Conservation (phyloP, 1,140 invertebrate genomes). For the Periplaneta americana region DNA sequence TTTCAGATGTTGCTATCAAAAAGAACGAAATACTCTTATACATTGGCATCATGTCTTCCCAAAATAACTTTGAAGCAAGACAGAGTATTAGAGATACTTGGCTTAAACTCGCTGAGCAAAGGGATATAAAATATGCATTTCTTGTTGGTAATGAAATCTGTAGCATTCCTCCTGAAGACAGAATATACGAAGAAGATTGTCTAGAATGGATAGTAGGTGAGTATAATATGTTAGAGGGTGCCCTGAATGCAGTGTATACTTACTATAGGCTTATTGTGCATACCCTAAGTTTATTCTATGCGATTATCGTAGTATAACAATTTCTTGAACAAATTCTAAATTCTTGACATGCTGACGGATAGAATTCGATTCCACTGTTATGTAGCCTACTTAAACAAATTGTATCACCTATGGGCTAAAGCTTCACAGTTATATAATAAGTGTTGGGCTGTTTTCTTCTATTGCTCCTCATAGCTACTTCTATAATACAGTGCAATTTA, state of each 20-base stretch:
- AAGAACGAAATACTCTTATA: not conserved
- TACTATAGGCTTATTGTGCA: not conserved
- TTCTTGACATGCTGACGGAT: not conserved
- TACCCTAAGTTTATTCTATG: not conserved
- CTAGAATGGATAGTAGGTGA: not conserved
- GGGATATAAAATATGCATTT: not conserved
- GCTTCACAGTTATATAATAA: no score
- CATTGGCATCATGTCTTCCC: constrained; percentile 12
- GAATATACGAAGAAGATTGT: constrained; percentile 4
- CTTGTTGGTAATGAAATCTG: constrained; percentile 7
- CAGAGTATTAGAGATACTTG: constrained; percentile 9
- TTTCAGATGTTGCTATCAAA: not conserved
- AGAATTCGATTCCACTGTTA: no score
- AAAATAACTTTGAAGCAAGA: constrained; percentile 4
- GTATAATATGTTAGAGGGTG: not conserved
- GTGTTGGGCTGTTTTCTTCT: no score
- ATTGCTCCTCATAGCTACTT: no score
- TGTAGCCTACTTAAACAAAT: no score
- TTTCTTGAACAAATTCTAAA: not conserved
- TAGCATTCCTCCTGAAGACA: constrained; percentile 3
- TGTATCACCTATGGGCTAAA: no score
- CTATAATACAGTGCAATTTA: no score
- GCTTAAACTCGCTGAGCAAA: not conserved
- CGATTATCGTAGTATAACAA: not conserved
- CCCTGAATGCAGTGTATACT: not conserved